Evolutionary conservation across 2,797 vertebrate species (phyloP).

Genomic region (Gadopsis marmoratus): DNA sequence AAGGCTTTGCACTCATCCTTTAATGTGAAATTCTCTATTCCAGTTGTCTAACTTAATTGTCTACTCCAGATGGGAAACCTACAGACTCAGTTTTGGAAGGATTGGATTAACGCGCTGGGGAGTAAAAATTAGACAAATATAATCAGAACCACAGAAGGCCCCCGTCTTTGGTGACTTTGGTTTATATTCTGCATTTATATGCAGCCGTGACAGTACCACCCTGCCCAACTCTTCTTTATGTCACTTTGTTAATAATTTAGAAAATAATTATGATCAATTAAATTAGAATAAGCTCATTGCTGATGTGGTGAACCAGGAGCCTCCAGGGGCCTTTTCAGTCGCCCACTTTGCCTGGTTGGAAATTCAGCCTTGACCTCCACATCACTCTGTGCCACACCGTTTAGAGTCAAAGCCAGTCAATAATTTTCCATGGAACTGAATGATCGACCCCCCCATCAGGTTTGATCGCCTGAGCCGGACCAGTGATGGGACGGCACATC

Average conservation of each 20-base stretch:
- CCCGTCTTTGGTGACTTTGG: too few species aligned
- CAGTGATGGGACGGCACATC: slow-evolving; percentile 38
- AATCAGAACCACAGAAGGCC: not conserved
- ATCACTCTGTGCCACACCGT: not conserved
- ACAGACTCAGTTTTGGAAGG: not conserved
- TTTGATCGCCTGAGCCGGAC: slow-evolving; percentile 39
- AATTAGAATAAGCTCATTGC: not conserved
- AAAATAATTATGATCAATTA: too few species aligned
- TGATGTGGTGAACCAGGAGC: not conserved
- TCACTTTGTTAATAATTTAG: too few species aligned
- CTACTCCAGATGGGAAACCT: not conserved
- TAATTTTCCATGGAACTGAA: slow-evolving; percentile 62
- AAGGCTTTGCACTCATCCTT: not conserved
- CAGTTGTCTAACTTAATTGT: not conserved
- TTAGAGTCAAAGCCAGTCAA: slow-evolving; percentile 41
- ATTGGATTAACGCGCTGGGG: not conserved
- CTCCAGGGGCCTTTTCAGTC: not conserved
- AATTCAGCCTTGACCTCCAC: slow-evolving; percentile 3
- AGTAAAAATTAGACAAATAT: not conserved
- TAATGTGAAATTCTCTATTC: not conserved
- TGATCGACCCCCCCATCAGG: slow-evolving; percentile 48
- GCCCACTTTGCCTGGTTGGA: not conserved
- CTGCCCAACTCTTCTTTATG: too few species aligned
- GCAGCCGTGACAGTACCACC: too few species aligned
- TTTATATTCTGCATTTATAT: too few species aligned